Conservation (phyloP, 1,140 invertebrate genomes). For the Drosophila tani region DNA sequence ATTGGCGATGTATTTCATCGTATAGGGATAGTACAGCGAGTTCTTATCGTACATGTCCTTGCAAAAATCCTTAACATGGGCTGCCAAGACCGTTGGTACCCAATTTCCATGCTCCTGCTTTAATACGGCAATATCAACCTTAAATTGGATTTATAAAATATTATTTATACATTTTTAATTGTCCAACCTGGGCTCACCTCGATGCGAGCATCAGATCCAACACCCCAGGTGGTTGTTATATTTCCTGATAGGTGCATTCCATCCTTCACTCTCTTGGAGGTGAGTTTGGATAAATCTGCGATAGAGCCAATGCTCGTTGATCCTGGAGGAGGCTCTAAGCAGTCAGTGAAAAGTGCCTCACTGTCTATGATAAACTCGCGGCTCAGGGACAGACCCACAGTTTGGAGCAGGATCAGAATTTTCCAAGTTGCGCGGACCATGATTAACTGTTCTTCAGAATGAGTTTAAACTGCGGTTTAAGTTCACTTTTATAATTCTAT, state of each 20-base stretch:
- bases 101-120: not conserved
- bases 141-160: not conserved
- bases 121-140: not conserved
- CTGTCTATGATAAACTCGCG: not conserved
- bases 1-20: not conserved
- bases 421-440: not conserved
- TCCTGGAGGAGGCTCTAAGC: not conserved
- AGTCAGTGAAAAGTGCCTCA: not conserved
- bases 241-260: not conserved
- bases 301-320: not conserved
- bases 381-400: not conserved
- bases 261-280: not conserved
- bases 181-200: not conserved
- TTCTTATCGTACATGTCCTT: constrained; percentile 5
- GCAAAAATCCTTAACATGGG: not conserved
- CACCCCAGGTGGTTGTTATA: not conserved
- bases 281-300: not conserved
- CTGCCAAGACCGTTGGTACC: not conserved
- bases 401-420: constrained; percentile 3
- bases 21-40: constrained; percentile 3
- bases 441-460: not conserved
- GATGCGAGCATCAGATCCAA: not conserved
- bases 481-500: not conserved
- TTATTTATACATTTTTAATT: not conserved
- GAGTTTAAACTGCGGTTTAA: not conserved